phyloP scores from a whole-genome alignment of 2,797 vertebrate species.

The Macroramphosus scolopax region DNA sequence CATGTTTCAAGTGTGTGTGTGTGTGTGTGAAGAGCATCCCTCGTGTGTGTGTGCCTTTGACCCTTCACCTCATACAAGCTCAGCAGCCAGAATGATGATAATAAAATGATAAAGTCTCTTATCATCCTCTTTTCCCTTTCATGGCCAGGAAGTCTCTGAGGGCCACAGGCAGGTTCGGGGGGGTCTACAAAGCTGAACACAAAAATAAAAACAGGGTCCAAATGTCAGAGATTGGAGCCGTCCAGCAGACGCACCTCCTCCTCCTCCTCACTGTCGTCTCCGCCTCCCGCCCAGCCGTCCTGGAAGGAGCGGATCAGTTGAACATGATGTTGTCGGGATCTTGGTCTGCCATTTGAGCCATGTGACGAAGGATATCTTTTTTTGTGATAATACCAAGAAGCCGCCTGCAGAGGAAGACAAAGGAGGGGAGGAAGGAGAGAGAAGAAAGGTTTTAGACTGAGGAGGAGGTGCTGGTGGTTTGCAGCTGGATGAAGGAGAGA shows the following conservation, averaged over 20 bases:
- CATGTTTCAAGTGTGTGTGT: conserved; percentile 39
- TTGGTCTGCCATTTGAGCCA: conserved; percentile 99
- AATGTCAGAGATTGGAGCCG: conserved; percentile 85
- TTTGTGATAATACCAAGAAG: conserved; percentile 99
- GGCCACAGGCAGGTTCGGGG: conserved; percentile 28
- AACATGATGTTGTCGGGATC: conserved; percentile 99
- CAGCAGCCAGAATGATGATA: conserved; percentile 44
- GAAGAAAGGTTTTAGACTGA: not conserved
- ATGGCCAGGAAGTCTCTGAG: conserved; percentile 29
- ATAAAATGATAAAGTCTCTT: too few relatives aligned
- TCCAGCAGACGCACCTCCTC: conserved; percentile 88
- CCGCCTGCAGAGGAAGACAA: conserved; percentile 82
- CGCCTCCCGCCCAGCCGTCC: conserved; percentile 39
- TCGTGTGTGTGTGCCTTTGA: conserved; percentile 27
- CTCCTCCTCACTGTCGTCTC: conserved; percentile 67
- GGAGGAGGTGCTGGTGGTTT: conserved; percentile 18
- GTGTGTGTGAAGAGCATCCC: conserved; percentile 59
- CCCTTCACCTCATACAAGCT: conserved; percentile 30
- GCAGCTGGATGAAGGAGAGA: conserved; percentile 14
- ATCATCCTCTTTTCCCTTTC: conserved; percentile 18
- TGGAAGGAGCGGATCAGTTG: conserved; percentile 87
- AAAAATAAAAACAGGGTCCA: conserved; percentile 17
- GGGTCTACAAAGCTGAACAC: conserved; percentile 32
- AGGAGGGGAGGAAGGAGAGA: conserved; percentile 22
- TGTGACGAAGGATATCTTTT: conserved; percentile 99